phyloP scores from a whole-genome alignment of 2,113 vertebrate genomes.

The Oryzias javanicus region DNA sequence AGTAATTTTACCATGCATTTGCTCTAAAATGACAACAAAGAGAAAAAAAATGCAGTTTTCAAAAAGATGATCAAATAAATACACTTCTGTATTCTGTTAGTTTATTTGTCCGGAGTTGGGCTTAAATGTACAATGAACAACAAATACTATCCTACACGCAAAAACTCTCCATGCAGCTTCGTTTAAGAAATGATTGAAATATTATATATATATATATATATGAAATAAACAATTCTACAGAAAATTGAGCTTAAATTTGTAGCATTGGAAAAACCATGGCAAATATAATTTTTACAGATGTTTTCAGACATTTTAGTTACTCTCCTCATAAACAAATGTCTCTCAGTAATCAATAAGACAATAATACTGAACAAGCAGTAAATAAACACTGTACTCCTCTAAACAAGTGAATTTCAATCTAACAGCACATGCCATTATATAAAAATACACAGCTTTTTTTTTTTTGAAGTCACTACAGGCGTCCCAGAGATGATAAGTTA shows the following conservation, averaged over 20 bases:
- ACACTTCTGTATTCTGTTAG: conserved; percentile 19
- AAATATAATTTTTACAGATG: conserved; percentile 3
- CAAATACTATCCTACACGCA: conserved; percentile 53
- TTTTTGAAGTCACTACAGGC: conserved; percentile 37
- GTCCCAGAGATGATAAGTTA: conserved; percentile 52
- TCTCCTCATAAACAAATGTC: conserved; percentile 13
- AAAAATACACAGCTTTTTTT: conserved; percentile 60
- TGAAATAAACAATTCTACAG: conserved; percentile 36
- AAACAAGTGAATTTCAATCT: conserved; percentile 29
- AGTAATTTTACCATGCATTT: conserved; percentile 47
- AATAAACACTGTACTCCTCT: conserved; percentile 28
- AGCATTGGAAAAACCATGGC: neutral
- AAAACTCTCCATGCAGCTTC: conserved; percentile 66
- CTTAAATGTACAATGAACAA: conserved; percentile 46
- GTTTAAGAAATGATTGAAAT: conserved; percentile 31
- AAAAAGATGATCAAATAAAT: conserved; percentile 25
- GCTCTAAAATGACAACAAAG: conserved; percentile 22
- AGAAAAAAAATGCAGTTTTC: conserved; percentile 15
- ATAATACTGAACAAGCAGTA: conserved; percentile 23
- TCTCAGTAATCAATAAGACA: conserved; percentile 4
- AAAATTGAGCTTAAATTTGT: conserved; percentile 27
- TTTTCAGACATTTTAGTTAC: conserved; percentile 16
- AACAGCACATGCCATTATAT: conserved; percentile 56
- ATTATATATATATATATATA: conserved; percentile 22
- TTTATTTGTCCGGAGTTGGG: conserved; percentile 36